phyloP scores from a whole-genome alignment of 2,113 vertebrate genomes.

The Rostratula benghalensis region DNA sequence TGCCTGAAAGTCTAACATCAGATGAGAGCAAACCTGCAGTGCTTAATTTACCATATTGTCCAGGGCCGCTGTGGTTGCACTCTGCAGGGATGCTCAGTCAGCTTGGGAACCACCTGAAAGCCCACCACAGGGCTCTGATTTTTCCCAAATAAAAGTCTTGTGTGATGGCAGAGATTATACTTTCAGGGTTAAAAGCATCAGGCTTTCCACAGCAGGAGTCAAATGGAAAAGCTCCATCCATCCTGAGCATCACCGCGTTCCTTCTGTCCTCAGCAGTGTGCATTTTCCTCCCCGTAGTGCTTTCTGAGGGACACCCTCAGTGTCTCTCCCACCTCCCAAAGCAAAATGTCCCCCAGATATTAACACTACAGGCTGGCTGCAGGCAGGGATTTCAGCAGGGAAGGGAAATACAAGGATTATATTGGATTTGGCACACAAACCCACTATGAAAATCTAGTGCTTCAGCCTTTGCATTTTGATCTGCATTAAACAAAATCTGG shows the following conservation, averaged over 20 bases:
- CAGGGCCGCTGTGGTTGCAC: neutral
- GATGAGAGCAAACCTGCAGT: neutral
- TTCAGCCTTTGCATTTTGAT: neutral
- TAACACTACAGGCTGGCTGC: neutral
- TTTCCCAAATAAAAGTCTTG: neutral
- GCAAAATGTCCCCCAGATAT: neutral
- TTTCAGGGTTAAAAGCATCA: neutral
- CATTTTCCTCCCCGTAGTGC: neutral
- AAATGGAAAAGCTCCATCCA: neutral
- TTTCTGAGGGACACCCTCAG: neutral
- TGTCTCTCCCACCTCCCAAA: neutral
- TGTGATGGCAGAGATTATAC: neutral
- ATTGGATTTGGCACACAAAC: neutral
- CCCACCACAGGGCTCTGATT: neutral
- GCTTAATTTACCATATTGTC: neutral
- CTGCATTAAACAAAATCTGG: neutral
- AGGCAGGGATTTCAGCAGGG: neutral
- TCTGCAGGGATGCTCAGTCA: neutral
- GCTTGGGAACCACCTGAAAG: neutral
- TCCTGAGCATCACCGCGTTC: neutral
- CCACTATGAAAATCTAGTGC: neutral
- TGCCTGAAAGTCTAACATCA: neutral
- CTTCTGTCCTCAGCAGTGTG: neutral
- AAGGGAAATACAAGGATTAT: neutral
- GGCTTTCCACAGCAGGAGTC: neutral